Conservation (phyloP, 2,888 invertebrate species). For the Abrostola tripartita region DNA sequence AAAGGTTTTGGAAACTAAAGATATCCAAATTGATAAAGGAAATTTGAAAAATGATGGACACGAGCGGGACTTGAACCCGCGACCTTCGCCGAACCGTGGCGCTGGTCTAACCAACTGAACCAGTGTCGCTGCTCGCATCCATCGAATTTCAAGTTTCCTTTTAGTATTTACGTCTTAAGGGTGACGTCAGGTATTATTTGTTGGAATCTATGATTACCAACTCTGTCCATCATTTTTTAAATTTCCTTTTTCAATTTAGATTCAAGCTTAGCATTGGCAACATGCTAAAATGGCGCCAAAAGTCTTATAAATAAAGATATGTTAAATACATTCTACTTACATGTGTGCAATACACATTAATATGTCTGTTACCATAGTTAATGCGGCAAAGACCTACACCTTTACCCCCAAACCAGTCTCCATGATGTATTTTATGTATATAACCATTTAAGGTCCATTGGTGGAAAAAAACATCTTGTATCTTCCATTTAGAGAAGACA, state of each 20-base stretch:
- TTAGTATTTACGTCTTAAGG: no score
- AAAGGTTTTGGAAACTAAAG: background rate
- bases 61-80: no score
- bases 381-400: slow-evolving; percentile 95
- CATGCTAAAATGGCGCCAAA: background rate
- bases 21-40: background rate
- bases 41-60: no score
- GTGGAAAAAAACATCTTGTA: slow-evolving; percentile 96
- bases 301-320: background rate
- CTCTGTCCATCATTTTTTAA: no score
- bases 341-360: slow-evolving; percentile 98
- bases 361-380: slow-evolving; percentile 89
- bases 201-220: no score
- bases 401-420: slow-evolving; percentile 99
- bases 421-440: slow-evolving; percentile 97
- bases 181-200: no score
- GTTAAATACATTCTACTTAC: slow-evolving; percentile 86
- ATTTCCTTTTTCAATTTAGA: no score
- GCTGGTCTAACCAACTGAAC: no score
- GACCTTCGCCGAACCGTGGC: no score
- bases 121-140: no score
- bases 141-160: no score
- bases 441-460: slow-evolving; percentile 99
- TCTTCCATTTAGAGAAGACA: slow-evolving; percentile 94
- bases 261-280: background rate